These are phyloP conservation scores for Rhinella marina DNA, from an alignment of 2,797 vertebrate species.

Conservation along the genomic window DNA sequence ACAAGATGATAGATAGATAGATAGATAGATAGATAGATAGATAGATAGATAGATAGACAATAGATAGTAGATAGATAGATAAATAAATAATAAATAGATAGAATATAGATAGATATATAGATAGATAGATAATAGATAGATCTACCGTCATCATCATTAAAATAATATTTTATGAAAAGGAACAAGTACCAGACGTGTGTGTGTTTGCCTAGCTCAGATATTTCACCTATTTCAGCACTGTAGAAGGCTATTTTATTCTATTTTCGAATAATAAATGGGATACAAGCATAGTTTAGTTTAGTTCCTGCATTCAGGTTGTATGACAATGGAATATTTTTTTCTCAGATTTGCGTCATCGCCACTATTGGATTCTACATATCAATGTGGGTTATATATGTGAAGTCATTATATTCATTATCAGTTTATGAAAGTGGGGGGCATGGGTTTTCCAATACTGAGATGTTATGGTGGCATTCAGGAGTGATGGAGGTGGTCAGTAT, in stretches of 20 bases:
- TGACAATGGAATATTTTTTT: not conserved
- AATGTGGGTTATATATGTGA: not conserved
- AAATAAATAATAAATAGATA: not conserved
- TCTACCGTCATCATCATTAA: not conserved
- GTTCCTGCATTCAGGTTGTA: not conserved
- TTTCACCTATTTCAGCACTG: not conserved
- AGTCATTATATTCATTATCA: too few species aligned
- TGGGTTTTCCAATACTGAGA: too few species aligned
- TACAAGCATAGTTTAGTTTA: not conserved
- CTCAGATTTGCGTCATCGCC: not conserved
- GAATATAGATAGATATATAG: not conserved
- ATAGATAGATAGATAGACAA: conserved; percentile 4
- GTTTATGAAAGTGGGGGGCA: too few species aligned
- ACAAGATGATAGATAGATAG: not conserved
- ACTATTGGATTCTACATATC: not conserved
- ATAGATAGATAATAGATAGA: conserved; percentile 8
- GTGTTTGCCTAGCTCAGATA: not conserved
- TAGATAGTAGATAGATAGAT: not conserved
- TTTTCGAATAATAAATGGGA: not conserved
- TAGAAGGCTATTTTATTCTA: not conserved
- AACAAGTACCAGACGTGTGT: not conserved
- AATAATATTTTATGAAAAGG: not conserved
- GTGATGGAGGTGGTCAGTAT: not conserved
- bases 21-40: not conserved
- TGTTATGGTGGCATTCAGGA: not conserved